Base-by-base conservation (phyloP, 1,140 invertebrate genomes). In the Meloidogyne exigua region DNA sequence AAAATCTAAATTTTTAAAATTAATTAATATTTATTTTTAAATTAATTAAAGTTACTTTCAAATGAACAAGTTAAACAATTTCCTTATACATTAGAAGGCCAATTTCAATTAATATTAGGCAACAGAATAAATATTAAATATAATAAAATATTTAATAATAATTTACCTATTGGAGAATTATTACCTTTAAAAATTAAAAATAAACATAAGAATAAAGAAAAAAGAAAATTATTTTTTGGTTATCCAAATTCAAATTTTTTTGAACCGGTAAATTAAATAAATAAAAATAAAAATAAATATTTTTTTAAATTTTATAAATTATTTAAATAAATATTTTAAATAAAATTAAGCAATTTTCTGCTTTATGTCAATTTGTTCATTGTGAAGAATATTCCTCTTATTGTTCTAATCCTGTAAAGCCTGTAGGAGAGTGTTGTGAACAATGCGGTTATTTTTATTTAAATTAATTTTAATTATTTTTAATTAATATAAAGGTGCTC, bases 231-330 rank as follows among this genome's bases (percentile, higher is more conserved):
- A 25, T 70, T 42, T 32, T 70, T 70, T 70, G 68, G 68, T 36
- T 2, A 18, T 12, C 68, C 68, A 70, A 70, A 70, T 70, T 70
- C 68, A 18, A 70, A 70, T 57, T 70, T 70, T 68, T 36, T 42
- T 42, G 68, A 70, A 39, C 68, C 68, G 32, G 68, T 70, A 42
- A 15, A 39, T 23, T 49, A 18, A 32, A 32, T 32, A 42, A 15
- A 39, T 23, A 18, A 18, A 32, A 32, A 3, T 32, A 3, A 32
- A 32, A 32, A 32, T 32, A 32, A 3, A 32, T 3, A 32, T 32
- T 32, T 32, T 3, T 44, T 44, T 11, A 67, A 26, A 67, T 15
- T 15, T 67, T 13, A 67, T 68, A 5, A 68, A 21, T 25, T 25
- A 25, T 10, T 68, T 23, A 10, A n/a, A 21, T 25, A 10, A 10